Base-by-base conservation (phyloP, 2,113 vertebrate genomes). In the Muntiacus muntjak region DNA sequence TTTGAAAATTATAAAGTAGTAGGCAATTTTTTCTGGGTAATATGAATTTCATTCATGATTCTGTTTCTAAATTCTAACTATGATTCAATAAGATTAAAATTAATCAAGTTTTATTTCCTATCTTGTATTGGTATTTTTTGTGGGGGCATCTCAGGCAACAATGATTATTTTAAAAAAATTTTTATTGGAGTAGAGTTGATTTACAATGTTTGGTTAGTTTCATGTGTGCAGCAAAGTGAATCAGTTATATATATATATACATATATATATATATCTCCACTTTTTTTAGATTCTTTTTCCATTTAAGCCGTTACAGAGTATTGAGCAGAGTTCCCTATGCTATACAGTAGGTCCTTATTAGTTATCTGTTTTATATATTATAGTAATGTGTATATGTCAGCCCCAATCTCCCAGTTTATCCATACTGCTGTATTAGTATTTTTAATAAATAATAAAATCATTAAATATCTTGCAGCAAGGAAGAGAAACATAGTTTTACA, bases 401-500 rank as follows among this genome's bases (percentile, higher is more conserved):
- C 33, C 78, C 1, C 28, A 81, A 7, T 50, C 45, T 81, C 28
- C 8, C 15, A 50, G 12, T 50, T 81, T 81, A 81, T 50, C 78
- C 45, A 47, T 81, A 10, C 9, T 2, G 28, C 16, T 33, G 45
- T 81, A 36, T 79, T 96, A 82, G 16, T 94, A 85, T 91, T 91
- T 97, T 96, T 74, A 94, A 50, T 95, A 50, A 94, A 36, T 86
- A 91, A 33, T 62, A 76, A 94, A 94, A 64, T 90, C 17, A 94
- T 93, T 94, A 89, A 90, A 36, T 86, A 40, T 86, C 28, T 89
- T 79, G 1, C 64, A 60, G 36, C 33, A 97, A 82, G 76, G 57
- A 74, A 95, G 52, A 92, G 36, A 90, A 95, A 11, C n/a, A 28
- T 88, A 55, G 55, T 50, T 97, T 85, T 85, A 81, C 45, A 45